Evolutionary conservation across 2,888 invertebrate genomes (phyloP).

Genomic region (Machimus atricapillus): DNA sequence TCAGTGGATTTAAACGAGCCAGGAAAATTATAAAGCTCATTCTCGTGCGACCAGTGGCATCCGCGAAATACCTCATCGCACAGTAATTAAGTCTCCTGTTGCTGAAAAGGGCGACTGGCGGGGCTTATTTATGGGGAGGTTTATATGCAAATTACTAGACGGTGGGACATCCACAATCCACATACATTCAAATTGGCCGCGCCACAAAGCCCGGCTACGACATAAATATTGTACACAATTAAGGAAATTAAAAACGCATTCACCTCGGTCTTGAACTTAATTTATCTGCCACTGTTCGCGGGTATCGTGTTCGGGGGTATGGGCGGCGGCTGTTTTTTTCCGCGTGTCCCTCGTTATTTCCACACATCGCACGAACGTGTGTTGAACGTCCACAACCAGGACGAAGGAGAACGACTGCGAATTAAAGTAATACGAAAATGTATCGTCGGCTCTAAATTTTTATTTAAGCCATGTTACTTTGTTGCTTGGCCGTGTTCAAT

Average conservation of each 20-base stretch:
- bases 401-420: not conserved
- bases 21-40: slow-evolving; percentile 15
- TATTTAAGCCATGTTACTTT: slow-evolving; percentile 1
- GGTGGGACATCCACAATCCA: slow-evolving; percentile 23
- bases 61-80: slow-evolving; percentile 9
- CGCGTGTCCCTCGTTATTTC: not conserved
- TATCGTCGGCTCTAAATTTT: slow-evolving; percentile 17
- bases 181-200: not conserved
- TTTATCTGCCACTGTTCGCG: slow-evolving; percentile 18
- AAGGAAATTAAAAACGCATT: slow-evolving; percentile 45
- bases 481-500: slow-evolving; percentile 9
- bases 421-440: slow-evolving; percentile 21
- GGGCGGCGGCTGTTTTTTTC: not conserved
- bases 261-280: slow-evolving; percentile 42
- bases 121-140: slow-evolving; percentile 31
- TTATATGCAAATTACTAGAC: slow-evolving; percentile 30
- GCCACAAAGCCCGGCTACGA: slow-evolving; percentile 8
- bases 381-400: not conserved
- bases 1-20: slow-evolving; percentile 19
- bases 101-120: slow-evolving; percentile 16
- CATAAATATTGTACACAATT: slow-evolving; percentile 44
- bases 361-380: not conserved
- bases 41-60: not conserved
- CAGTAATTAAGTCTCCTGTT: slow-evolving; percentile 31
- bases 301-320: not conserved